These are phyloP conservation scores for Ceratitis capitata DNA, from an alignment of 1,140 invertebrate species.

Conservation along the genomic window DNA sequence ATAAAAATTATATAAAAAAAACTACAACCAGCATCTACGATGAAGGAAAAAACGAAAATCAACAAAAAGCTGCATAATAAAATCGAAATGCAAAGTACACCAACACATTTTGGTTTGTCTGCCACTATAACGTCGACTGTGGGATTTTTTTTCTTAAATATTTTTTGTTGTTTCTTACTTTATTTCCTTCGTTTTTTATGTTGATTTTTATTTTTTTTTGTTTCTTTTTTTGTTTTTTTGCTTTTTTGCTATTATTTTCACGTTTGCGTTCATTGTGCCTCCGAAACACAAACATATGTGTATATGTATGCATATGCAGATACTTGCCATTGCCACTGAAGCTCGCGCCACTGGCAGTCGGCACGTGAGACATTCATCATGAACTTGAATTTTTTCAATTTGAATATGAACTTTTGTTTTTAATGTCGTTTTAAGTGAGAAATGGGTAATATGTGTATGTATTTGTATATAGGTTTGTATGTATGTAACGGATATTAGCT, in stretches of 20 bases:
- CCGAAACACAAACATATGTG: too few relatives aligned
- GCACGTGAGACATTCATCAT: constrained; percentile 65
- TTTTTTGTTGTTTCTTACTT: too few relatives aligned
- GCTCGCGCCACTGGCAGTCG: constrained; percentile 15
- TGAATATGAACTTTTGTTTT: constrained; percentile 59
- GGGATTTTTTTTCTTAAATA: too few relatives aligned
- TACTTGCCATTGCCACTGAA: background rate
- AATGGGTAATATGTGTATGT: background rate
- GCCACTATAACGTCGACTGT: too few relatives aligned
- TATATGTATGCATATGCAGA: too few relatives aligned
- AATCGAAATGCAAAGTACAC: too few relatives aligned
- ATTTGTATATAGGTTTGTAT: background rate
- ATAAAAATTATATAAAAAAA: too few relatives aligned
- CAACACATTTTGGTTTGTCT: too few relatives aligned
- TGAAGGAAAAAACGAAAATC: too few relatives aligned
- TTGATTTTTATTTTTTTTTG: background rate
- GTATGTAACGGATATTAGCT: background rate
- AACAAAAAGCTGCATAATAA: too few relatives aligned
- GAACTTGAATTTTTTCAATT: constrained; percentile 64
- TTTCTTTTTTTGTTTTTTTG: constrained; percentile 6
- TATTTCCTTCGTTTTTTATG: constrained; percentile 7
- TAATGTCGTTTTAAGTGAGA: constrained; percentile 22
- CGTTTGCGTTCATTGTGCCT: constrained; percentile 11
- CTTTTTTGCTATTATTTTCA: constrained; percentile 31
- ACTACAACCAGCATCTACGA: too few relatives aligned